phyloP scores from a whole-genome alignment of 2,113 vertebrate genomes.

The Todiramphus saurophagus region DNA sequence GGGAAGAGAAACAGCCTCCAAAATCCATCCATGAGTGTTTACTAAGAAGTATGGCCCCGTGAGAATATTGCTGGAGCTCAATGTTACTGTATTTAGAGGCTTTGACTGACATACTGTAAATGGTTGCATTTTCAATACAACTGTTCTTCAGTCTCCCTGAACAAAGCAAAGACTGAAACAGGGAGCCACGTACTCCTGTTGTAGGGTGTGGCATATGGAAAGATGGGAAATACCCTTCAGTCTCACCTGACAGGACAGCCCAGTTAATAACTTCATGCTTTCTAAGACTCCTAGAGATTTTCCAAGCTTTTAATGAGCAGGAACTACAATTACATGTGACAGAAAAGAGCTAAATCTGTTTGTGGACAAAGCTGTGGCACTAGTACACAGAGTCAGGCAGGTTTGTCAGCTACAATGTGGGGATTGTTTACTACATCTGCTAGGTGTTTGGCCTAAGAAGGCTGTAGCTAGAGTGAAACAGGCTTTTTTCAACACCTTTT shows the following conservation, averaged over 20 bases:
- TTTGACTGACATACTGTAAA: not conserved
- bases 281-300: not conserved
- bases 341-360: not conserved
- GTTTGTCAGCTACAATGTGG: not conserved
- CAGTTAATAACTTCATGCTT: not conserved
- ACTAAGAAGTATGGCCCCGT: not conserved
- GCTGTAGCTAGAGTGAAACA: not conserved
- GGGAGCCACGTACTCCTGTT: not conserved
- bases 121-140: not conserved
- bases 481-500: not conserved
- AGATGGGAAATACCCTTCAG: not conserved
- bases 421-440: not conserved
- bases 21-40: not conserved
- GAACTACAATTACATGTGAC: not conserved
- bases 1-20: not conserved
- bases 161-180: not conserved
- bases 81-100: not conserved
- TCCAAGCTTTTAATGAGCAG: not conserved
- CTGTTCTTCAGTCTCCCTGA: accelerated
- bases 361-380: not conserved
- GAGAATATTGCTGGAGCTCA: not conserved
- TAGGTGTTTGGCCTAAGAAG: not conserved
- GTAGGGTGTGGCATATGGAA: accelerated
- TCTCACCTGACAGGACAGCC: not conserved
- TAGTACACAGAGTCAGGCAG: not conserved